Conservation (phyloP, 1,140 invertebrate genomes). For the Apis dorsata region DNA sequence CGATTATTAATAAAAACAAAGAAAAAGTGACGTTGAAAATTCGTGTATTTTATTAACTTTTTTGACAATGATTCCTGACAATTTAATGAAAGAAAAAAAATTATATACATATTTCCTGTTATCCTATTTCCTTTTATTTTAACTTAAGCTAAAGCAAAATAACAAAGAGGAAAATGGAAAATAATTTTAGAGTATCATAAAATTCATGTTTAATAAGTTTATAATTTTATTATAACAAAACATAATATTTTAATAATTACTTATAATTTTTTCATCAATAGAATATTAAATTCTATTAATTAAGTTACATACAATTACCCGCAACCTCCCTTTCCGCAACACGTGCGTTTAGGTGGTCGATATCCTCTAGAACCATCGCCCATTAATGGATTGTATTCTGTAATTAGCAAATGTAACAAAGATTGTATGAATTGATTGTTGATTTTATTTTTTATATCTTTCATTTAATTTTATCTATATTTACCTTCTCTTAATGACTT, state of each 20-base stretch:
- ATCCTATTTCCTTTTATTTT: not conserved
- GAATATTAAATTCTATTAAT: not conserved
- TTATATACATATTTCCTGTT: not conserved
- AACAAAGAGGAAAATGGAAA: not conserved
- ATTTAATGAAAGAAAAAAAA: not conserved
- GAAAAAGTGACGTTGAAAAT: conserved; percentile 70
- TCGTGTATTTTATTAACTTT: conserved; percentile 2
- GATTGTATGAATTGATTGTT: not conserved
- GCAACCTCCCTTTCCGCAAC: conserved; percentile 78
- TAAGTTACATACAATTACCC: conserved; percentile 64
- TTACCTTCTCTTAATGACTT: conserved; percentile 65
- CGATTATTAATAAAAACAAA: conserved; percentile 72
- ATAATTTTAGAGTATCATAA: not conserved
- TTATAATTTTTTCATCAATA: not conserved
- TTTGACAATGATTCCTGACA: not conserved
- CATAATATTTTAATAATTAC: not conserved
- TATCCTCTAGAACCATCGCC: conserved; percentile 75
- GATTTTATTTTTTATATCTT: not conserved
- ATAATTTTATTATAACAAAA: not conserved
- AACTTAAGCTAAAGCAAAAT: not conserved
- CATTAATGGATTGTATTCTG: conserved; percentile 80
- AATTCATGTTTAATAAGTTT: not conserved
- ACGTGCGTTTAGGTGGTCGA: conserved; percentile 76
- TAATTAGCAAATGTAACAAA: conserved; percentile 29
- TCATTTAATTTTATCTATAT: not conserved